Evolutionary conservation across 2,797 vertebrate genomes (phyloP).

Genomic region (Pseudopleuronectes americanus): DNA sequence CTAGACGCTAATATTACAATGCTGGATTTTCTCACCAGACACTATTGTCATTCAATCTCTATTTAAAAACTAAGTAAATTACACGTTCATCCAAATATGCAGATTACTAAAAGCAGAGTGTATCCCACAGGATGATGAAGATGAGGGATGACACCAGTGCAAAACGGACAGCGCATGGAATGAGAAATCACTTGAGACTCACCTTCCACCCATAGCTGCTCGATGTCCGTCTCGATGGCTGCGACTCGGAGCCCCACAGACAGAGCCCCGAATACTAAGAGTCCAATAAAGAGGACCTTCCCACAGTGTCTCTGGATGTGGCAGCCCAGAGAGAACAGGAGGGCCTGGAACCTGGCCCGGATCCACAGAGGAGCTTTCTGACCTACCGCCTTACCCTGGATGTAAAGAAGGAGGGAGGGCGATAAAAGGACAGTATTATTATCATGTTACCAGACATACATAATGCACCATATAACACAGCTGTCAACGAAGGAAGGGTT

Average conservation of each 20-base stretch:
- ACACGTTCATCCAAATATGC: background rate
- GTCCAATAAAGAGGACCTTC: conserved; percentile 97
- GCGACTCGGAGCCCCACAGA: conserved; percentile 95
- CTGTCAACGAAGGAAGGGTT: conserved; percentile 5
- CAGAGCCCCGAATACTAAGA: conserved; percentile 95
- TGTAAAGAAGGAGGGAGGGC: conserved; percentile 58
- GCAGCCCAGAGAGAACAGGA: conserved; percentile 97
- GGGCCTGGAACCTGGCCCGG: conserved; percentile 93
- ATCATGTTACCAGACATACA: conserved; percentile 17
- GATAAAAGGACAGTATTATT: conserved; percentile 60
- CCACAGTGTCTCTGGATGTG: conserved; percentile 98
- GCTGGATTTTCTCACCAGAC: conserved; percentile 38
- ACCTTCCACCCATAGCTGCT: conserved; percentile 99
- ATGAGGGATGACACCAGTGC: background rate
- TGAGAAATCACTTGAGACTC: conserved; percentile 67
- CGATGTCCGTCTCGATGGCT: conserved; percentile 96
- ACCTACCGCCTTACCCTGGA: conserved; percentile 90
- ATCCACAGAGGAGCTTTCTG: conserved; percentile 94
- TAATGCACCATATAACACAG: conserved; percentile 2
- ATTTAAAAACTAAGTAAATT: conserved; percentile 5
- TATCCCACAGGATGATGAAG: background rate
- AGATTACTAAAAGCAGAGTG: background rate
- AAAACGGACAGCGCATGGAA: background rate
- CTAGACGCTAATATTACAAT: conserved; percentile 56
- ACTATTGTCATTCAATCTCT: conserved; percentile 49